These are phyloP conservation scores for Paralichthys olivaceus DNA, from an alignment of 2,113 vertebrate genomes.

Conservation along the genomic window DNA sequence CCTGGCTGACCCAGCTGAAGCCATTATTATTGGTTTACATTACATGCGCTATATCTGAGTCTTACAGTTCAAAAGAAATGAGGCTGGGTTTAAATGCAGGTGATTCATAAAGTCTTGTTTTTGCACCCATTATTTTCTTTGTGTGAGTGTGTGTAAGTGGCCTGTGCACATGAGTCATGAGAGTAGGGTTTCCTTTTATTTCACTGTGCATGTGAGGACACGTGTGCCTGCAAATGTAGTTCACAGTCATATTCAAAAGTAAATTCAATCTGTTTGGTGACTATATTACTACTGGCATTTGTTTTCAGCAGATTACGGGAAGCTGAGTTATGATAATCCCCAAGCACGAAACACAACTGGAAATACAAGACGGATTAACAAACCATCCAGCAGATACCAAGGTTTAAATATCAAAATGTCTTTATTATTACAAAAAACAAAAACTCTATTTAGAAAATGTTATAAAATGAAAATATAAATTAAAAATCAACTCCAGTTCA, in stretches of 20 bases:
- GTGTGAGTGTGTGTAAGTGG: conserved; percentile 13
- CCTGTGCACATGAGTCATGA: conserved; percentile 18
- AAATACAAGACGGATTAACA: background rate
- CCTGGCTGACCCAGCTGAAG: too few relatives aligned
- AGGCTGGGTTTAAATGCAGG: conserved; percentile 22
- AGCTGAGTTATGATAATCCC: conserved; percentile 13
- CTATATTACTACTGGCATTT: background rate
- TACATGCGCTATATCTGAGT: background rate
- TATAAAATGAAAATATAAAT: background rate
- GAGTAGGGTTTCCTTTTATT: conserved; percentile 2
- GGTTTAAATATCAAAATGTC: background rate
- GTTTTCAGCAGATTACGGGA: conserved; percentile 1
- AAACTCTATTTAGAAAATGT: background rate
- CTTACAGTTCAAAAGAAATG: conserved; percentile 12
- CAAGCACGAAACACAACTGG: background rate
- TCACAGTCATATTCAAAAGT: background rate
- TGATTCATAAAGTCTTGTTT: background rate
- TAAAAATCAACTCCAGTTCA: background rate
- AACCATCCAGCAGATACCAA: background rate
- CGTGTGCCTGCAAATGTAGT: background rate
- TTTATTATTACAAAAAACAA: background rate
- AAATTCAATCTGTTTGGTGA: background rate
- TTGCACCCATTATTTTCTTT: background rate
- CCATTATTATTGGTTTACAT: background rate
- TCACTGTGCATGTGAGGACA: background rate